These are phyloP conservation scores for Mola mola DNA, from an alignment of 2,113 vertebrate species.

Conservation along the genomic window DNA sequence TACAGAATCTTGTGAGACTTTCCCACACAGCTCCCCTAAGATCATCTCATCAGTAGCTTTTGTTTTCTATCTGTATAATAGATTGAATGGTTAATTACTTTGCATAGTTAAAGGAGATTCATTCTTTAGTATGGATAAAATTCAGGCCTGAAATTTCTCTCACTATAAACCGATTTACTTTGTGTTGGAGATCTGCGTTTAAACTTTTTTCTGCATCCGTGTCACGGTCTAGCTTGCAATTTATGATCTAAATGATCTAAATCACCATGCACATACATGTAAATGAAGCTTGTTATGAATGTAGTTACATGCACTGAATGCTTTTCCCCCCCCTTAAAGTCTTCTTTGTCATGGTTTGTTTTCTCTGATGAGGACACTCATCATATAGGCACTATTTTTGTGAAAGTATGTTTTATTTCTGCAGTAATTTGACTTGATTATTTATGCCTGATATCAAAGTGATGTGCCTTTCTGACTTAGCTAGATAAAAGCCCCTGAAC, in stretches of 20 bases:
- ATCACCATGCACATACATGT: conserved; percentile 76
- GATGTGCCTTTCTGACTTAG: conserved; percentile 84
- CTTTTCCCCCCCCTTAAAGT: conserved; percentile 29
- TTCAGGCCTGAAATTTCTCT: conserved; percentile 40
- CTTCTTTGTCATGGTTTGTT: conserved; percentile 47
- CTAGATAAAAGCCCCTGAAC: conserved; percentile 65
- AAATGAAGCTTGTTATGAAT: conserved; percentile 81
- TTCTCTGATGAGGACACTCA: conserved; percentile 49
- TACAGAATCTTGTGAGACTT: conserved; percentile 25
- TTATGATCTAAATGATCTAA: conserved; percentile 56
- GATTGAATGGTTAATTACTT: conserved; percentile 43
- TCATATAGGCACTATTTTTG: conserved; percentile 72
- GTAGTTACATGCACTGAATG: conserved; percentile 85
- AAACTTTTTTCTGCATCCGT: conserved; percentile 47
- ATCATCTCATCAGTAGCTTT: conserved; percentile 36
- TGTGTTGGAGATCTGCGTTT: conserved; percentile 37
- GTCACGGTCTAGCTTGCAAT: conserved; percentile 42
- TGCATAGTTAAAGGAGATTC: conserved; percentile 28
- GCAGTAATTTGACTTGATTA: conserved; percentile 76
- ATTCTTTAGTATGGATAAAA: conserved; percentile 28
- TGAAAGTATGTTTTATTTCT: conserved; percentile 72
- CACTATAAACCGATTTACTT: conserved; percentile 35
- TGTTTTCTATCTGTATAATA: conserved; percentile 38
- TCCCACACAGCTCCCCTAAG: conserved; percentile 16
- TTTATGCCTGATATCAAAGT: conserved; percentile 82